Evolutionary conservation across 2,797 vertebrate species (phyloP).

Genomic region (Eremophila alpestris): DNA sequence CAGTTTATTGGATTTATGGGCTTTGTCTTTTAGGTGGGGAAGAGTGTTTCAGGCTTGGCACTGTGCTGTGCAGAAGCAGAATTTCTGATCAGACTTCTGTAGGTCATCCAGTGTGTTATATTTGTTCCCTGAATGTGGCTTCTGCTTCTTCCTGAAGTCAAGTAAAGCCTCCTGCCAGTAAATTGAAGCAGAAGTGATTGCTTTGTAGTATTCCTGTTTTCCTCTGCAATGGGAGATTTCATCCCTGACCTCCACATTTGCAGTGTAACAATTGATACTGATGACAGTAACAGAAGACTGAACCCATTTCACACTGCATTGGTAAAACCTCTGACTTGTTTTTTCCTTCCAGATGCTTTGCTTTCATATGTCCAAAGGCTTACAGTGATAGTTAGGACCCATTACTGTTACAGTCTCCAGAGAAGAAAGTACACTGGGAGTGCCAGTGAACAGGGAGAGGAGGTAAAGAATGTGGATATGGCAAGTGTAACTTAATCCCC

Average conservation of each 20-base stretch:
- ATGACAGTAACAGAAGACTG: background rate
- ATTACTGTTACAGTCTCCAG: background rate
- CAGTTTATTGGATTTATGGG: background rate
- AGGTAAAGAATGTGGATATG: slow-evolving; percentile 28
- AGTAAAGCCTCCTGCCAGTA: background rate
- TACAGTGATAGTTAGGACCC: background rate
- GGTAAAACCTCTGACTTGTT: background rate
- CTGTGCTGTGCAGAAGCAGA: background rate
- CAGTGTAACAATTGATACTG: background rate
- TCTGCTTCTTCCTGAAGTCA: background rate
- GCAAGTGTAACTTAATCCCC: slow-evolving; percentile 14
- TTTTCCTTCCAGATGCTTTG: slow-evolving; percentile 26
- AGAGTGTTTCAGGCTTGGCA: background rate
- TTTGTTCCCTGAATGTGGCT: background rate
- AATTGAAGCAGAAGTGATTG: background rate
- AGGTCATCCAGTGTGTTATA: background rate
- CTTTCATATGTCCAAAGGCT: background rate
- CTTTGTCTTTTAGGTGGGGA: background rate
- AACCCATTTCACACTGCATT: background rate
- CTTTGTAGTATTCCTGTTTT: background rate
- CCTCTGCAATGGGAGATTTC: background rate
- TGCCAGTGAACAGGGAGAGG: background rate
- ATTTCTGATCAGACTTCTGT: background rate
- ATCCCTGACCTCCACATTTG: background rate
- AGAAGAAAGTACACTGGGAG: background rate